phyloP scores from a whole-genome alignment of 2,888 invertebrate genomes.

The Coecobrya sp. region DNA sequence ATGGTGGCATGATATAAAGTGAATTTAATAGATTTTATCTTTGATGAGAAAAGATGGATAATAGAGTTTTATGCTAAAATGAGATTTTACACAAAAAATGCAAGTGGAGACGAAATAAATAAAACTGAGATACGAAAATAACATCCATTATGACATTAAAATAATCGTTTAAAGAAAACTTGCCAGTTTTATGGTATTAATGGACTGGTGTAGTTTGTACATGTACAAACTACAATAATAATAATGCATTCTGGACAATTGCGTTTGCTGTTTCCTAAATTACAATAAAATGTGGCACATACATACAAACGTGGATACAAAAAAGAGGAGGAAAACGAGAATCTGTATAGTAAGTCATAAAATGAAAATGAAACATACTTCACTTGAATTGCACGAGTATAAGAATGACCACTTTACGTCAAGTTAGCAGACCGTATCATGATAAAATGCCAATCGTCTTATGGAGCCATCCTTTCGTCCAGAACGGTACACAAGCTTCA shows the following conservation, averaged over 20 bases:
- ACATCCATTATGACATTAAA: constrained; percentile 13
- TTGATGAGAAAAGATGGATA: too few relatives aligned
- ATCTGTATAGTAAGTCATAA: constrained; percentile 45
- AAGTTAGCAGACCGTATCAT: constrained; percentile 75
- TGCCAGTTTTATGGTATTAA: not conserved
- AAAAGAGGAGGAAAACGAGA: not conserved
- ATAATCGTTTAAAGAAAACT: constrained; percentile 16
- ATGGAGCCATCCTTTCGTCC: constrained; percentile 63
- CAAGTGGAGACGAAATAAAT: not conserved
- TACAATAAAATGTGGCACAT: constrained; percentile 18
- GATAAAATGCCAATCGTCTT: constrained; percentile 80
- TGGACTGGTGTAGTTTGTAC: not conserved
- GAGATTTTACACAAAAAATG: not conserved
- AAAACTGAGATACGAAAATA: not conserved
- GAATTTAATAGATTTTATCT: too few relatives aligned
- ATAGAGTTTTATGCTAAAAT: not conserved
- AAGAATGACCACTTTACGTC: constrained; percentile 78
- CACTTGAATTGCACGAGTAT: constrained; percentile 44
- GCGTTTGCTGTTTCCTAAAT: constrained; percentile 47
- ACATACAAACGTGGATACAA: not conserved
- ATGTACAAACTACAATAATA: constrained; percentile 12
- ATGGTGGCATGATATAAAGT: too few relatives aligned
- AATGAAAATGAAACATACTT: constrained; percentile 66
- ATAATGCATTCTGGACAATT: constrained; percentile 31
- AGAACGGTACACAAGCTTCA: constrained; percentile 47